Evolutionary conservation across 2,888 invertebrate genomes (phyloP).

Genomic region (Isoperla grammatica): DNA sequence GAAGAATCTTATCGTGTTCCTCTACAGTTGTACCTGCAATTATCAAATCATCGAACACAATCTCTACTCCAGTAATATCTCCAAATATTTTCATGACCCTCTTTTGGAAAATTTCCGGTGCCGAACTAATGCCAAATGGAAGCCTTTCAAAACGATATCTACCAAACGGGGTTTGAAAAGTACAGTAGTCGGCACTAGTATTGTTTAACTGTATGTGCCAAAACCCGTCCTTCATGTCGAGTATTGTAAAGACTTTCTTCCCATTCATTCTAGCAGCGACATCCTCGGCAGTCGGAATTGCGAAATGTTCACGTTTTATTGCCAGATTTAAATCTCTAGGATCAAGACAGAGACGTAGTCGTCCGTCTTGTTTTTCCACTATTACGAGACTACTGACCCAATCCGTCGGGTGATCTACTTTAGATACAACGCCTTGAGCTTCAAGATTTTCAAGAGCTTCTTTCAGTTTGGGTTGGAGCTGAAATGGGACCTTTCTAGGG

Average conservation of each 20-base stretch:
- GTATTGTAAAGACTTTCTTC: conserved; percentile 17
- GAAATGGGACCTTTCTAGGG: conserved; percentile 10
- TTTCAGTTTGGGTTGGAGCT: conserved; percentile 9
- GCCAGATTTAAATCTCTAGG: not conserved
- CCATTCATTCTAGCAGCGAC: conserved; percentile 3
- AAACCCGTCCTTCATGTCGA: conserved; percentile 21
- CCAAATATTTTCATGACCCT: conserved; percentile 19
- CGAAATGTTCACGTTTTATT: not conserved
- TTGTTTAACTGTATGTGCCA: conserved; percentile 20
- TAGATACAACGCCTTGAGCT: conserved; percentile 16
- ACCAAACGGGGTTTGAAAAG: conserved; percentile 21
- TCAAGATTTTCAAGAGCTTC: conserved; percentile 15
- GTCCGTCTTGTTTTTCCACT: not conserved
- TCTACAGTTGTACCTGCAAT: conserved; percentile 15
- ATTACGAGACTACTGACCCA: conserved; percentile 3
- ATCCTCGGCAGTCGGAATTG: conserved; percentile 20
- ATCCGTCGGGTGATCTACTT: conserved; percentile 13
- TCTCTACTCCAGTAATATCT: conserved; percentile 8
- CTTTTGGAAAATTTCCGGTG: conserved; percentile 22
- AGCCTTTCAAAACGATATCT: conserved; percentile 18
- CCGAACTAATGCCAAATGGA: conserved; percentile 19
- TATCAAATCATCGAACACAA: conserved; percentile 23
- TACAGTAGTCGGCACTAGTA: conserved; percentile 14
- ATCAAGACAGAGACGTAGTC: not conserved
- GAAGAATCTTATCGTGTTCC: conserved; percentile 19